Conservation (phyloP, 2,113 vertebrate species). For the Azemiops feae region DNA sequence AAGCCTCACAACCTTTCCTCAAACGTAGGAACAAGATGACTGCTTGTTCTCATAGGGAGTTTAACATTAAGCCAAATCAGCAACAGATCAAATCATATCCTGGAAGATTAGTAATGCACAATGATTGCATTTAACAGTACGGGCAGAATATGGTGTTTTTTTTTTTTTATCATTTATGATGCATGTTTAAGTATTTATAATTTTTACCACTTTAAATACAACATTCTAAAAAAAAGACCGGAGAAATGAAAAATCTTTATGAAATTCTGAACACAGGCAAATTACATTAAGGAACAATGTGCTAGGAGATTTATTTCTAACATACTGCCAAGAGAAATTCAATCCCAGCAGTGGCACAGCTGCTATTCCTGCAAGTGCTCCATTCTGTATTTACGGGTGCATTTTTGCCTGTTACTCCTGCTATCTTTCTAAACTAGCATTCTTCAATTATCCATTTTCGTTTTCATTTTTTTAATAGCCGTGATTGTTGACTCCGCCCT, state of each 20-base stretch:
- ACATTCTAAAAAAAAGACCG: conserved; percentile 31
- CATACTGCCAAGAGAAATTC: conserved; percentile 63
- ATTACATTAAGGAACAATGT: conserved; percentile 59
- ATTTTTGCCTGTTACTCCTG: conserved; percentile 61
- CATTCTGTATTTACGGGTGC: conserved; percentile 42
- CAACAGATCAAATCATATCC: neutral
- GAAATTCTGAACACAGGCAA: conserved; percentile 44
- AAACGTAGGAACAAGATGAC: neutral
- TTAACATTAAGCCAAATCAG: neutral
- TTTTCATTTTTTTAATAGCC: neutral
- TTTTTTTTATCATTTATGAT: neutral
- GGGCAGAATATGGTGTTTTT: neutral
- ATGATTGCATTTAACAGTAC: neutral
- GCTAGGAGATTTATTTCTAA: conserved; percentile 59
- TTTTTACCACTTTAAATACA: neutral
- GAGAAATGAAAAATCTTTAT: neutral
- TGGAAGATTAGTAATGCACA: neutral
- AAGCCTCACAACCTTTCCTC: neutral
- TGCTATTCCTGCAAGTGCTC: conserved; percentile 50
- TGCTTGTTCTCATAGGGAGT: neutral
- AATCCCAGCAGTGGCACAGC: conserved; percentile 62
- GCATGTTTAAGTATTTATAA: neutral
- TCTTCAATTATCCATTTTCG: conserved; percentile 38
- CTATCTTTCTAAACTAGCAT: conserved; percentile 28
- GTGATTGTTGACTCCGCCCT: neutral